Conservation (phyloP, 1,140 invertebrate species). For the Nephotettix cincticeps region DNA sequence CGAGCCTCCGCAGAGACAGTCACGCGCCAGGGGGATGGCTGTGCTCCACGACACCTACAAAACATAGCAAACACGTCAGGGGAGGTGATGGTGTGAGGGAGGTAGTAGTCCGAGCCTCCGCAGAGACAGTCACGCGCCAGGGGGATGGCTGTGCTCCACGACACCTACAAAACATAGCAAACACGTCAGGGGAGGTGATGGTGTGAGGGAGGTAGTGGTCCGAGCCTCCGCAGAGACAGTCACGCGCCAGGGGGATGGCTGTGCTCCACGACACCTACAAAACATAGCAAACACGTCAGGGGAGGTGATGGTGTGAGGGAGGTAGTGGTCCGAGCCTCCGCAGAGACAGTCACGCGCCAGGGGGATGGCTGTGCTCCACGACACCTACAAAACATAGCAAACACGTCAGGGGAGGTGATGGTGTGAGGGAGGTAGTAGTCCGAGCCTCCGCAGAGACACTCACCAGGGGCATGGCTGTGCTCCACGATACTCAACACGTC, state of each 20-base stretch:
- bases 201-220: constrained; percentile 61
- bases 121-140: constrained; percentile 71
- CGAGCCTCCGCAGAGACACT: constrained; percentile 68
- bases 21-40: constrained; percentile 57
- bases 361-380: constrained; percentile 59
- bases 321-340: constrained; percentile 53
- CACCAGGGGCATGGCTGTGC: constrained; percentile 60
- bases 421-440: constrained; percentile 61
- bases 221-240: constrained; percentile 68
- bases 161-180: too few relatives aligned
- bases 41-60: constrained; percentile 60
- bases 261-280: constrained; percentile 60
- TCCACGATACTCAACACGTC: constrained; percentile 58
- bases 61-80: too few relatives aligned
- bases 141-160: constrained; percentile 59
- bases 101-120: constrained; percentile 53
- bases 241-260: constrained; percentile 57
- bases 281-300: too few relatives aligned
- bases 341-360: constrained; percentile 71
- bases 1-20: constrained; percentile 68
- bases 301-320: constrained; percentile 75
- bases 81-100: constrained; percentile 75
- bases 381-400: too few relatives aligned
- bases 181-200: constrained; percentile 73
- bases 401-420: too few relatives aligned